Conservation (phyloP, 2,888 invertebrate species). For the Hirtodrosophila confusa region DNA sequence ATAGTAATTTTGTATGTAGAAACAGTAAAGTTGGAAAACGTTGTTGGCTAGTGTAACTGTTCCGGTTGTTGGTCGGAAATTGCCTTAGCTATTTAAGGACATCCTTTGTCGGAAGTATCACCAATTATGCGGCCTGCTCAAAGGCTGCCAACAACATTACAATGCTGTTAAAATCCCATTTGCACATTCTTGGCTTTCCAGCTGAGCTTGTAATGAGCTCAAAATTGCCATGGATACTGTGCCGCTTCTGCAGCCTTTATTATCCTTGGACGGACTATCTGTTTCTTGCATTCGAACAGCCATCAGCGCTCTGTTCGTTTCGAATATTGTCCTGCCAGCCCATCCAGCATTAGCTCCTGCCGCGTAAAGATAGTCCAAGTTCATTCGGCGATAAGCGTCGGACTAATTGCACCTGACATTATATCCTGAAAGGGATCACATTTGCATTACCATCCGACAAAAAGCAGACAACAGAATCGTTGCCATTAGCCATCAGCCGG, state of each 20-base stretch:
- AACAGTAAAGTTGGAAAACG: too few relatives aligned
- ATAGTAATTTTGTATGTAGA: too few relatives aligned
- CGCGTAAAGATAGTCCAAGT: not conserved
- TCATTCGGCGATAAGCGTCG: slow-evolving; percentile 26
- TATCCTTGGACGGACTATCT: not conserved
- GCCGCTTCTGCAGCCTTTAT: not conserved
- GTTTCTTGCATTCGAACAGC: slow-evolving; percentile 14
- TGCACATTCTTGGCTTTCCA: slow-evolving; percentile 4
- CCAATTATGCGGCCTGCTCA: slow-evolving; percentile 16
- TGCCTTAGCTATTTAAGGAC: slow-evolving; percentile 6
- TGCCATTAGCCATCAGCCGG: slow-evolving; percentile 38
- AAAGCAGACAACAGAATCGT: not conserved
- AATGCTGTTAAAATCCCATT: slow-evolving; percentile 23
- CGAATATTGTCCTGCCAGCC: too few relatives aligned
- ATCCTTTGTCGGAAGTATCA: slow-evolving; percentile 9
- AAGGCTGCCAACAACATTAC: slow-evolving; percentile 12
- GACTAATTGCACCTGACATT: slow-evolving; percentile 40
- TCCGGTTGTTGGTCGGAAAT: not conserved
- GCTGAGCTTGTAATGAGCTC: not conserved
- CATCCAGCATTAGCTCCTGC: slow-evolving; percentile 27
- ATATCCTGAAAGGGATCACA: slow-evolving; percentile 1
- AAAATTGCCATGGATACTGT: not conserved
- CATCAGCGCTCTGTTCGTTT: slow-evolving; percentile 6
- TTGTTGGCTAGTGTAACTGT: too few relatives aligned
- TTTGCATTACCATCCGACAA: not conserved